Evolutionary conservation across 2,113 vertebrate genomes (phyloP).

Genomic region (Hymenochirus boettgeri): DNA sequence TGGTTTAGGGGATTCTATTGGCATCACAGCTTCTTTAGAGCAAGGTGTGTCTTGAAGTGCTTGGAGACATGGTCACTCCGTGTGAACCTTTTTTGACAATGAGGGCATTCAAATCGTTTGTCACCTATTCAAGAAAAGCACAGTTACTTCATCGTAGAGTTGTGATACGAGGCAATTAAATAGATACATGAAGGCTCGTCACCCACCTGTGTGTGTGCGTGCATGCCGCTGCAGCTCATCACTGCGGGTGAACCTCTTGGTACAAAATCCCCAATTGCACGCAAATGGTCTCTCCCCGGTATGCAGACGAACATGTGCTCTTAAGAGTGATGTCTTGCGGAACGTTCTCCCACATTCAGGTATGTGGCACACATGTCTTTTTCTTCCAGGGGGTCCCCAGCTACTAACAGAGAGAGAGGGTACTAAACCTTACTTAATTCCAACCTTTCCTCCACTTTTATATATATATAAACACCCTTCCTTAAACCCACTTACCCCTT

Average conservation of each 20-base stretch:
- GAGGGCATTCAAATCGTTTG: slow-evolving; percentile 92
- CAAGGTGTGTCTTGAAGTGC: slow-evolving; percentile 97
- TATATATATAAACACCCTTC: neutral
- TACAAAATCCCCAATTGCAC: slow-evolving; percentile 94
- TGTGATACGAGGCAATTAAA: too few relatives aligned
- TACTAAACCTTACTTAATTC: slow-evolving; percentile 1
- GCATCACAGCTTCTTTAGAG: slow-evolving; percentile 93
- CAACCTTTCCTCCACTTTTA: neutral
- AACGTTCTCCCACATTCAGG: slow-evolving; percentile 91
- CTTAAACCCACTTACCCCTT: slow-evolving; percentile 67
- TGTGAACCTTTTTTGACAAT: slow-evolving; percentile 98
- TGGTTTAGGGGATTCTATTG: neutral
- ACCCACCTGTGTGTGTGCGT: slow-evolving; percentile 88
- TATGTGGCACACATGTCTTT: slow-evolving; percentile 95
- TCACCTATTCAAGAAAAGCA: slow-evolving; percentile 71
- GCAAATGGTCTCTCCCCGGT: slow-evolving; percentile 91
- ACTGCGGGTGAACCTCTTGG: slow-evolving; percentile 90
- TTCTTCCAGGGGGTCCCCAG: slow-evolving; percentile 86
- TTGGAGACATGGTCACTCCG: slow-evolving; percentile 96
- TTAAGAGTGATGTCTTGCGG: slow-evolving; percentile 88
- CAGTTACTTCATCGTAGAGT: slow-evolving; percentile 30
- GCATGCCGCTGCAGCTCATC: slow-evolving; percentile 93
- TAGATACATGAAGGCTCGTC: neutral
- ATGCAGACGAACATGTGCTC: slow-evolving; percentile 91
- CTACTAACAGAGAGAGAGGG: slow-evolving; percentile 51